These are phyloP conservation scores for Psammodynastes pulverulentus DNA, from an alignment of 2,113 vertebrate species.

Conservation along the genomic window DNA sequence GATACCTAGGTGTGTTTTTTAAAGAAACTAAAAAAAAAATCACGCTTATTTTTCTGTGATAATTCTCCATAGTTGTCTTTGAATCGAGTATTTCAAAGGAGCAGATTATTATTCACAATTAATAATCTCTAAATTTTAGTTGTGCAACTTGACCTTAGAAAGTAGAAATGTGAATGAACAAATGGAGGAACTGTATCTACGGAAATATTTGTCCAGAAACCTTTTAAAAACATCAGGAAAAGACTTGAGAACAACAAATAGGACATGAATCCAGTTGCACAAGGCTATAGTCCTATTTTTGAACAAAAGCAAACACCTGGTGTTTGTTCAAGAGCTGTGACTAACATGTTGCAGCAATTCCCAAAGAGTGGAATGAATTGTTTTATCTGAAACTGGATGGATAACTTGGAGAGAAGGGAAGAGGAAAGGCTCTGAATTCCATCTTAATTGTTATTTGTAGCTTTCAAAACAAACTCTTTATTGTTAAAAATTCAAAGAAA, in stretches of 20 bases:
- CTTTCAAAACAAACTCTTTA: background rate
- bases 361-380: background rate
- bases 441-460: background rate
- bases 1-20: background rate
- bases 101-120: background rate
- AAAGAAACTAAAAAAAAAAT: background rate
- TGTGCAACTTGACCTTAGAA: background rate
- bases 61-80: background rate
- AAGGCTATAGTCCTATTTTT: conserved; percentile 2
- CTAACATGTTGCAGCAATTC: background rate
- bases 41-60: background rate
- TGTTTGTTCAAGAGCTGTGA: conserved; percentile 9
- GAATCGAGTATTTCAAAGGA: background rate
- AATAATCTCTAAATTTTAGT: background rate
- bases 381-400: background rate
- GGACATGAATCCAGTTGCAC: background rate
- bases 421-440: background rate
- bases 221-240: conserved; percentile 13
- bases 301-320: conserved; percentile 14
- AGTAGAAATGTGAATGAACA: conserved; percentile 18
- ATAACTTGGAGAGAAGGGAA: background rate
- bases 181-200: background rate
- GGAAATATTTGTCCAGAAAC: conserved; percentile 20
- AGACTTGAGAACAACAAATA: conserved; percentile 14
- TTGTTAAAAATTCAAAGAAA: background rate